These are phyloP conservation scores for Belgica antarctica DNA, from an alignment of 2,888 invertebrate species.

Conservation along the genomic window DNA sequence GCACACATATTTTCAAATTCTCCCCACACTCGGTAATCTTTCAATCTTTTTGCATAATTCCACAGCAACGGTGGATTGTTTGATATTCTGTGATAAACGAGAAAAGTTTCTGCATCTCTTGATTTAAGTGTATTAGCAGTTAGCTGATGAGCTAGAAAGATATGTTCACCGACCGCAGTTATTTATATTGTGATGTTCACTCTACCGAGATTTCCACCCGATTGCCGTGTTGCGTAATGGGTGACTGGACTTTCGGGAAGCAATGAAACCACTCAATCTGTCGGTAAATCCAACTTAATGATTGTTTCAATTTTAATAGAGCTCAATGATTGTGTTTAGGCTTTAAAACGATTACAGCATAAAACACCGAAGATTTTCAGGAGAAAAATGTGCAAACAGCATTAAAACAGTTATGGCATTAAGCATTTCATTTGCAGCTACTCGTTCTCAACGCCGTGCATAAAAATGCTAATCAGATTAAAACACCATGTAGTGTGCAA, in stretches of 20 bases:
- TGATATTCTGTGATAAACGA: background rate
- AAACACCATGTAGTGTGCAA: conserved; percentile 22
- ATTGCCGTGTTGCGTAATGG: background rate
- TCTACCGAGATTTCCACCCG: background rate
- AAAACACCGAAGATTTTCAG: background rate
- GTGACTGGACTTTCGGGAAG: background rate
- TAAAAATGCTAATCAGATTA: conserved; percentile 24
- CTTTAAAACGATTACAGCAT: too few species aligned
- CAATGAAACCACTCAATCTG: background rate
- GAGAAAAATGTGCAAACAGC: background rate
- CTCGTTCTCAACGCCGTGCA: background rate
- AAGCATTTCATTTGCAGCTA: conserved; percentile 10
- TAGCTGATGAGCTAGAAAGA: background rate
- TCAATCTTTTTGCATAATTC: background rate
- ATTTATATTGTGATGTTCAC: background rate
- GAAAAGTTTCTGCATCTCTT: background rate
- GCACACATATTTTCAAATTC: too few species aligned
- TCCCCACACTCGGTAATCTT: too few species aligned
- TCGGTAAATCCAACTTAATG: too few species aligned
- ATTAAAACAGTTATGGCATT: background rate
- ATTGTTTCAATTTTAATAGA: too few species aligned
- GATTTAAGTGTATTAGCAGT: background rate
- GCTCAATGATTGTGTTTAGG: too few species aligned
- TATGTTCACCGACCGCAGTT: background rate
- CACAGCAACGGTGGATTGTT: background rate